Base-by-base conservation (phyloP, 1,140 invertebrate genomes). In the Phthorimaea operculella region DNA sequence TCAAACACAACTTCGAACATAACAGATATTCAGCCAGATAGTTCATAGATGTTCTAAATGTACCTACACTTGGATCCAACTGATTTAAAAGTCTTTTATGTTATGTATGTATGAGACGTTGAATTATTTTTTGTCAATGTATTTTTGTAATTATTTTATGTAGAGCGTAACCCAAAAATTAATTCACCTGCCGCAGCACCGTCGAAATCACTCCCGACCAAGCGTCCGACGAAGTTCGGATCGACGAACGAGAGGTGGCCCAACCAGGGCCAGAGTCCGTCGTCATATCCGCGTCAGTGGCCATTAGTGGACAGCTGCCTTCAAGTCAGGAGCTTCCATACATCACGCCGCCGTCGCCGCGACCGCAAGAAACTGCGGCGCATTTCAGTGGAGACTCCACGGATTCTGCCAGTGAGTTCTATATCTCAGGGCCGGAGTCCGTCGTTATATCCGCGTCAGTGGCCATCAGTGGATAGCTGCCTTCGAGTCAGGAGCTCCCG, bases 291-390 rank as follows among this genome's bases (percentile, higher is more conserved):
- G 94, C 93, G 18, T 93, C 92, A 6, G 91, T 91, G 49, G 94
- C 94, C 1, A 94, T 96, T 62, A 90, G 92, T 49, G 94, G 94
- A 8, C 90, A 91, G 67, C 88, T 95, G 36, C 91, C 94, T 56
- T 94, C 94, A 45, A 95, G 92, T 85, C 93, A 94, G 77, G 94
- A 96, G 72, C 86, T 96, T 72, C 94, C 94, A 6, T 96, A 96
- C 68, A 96, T 96, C 90, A 96, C 94, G 34, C 94, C 94, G 53
- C 94, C 94, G 66, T 85, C 78, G 11, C 76, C 83, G 42, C 73
- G 84, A 17, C 67, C 76, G 57, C 61, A 62, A 44, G 51, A 64
- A 44, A 76, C 71, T 33, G 87, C 89, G 47, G 86, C 87, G 21
- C 90, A 94, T 76, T 95, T 94, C 68, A 94, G 93, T 70, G 93